phyloP scores from a whole-genome alignment of 2,113 vertebrate species.

The Lonchura striata region DNA sequence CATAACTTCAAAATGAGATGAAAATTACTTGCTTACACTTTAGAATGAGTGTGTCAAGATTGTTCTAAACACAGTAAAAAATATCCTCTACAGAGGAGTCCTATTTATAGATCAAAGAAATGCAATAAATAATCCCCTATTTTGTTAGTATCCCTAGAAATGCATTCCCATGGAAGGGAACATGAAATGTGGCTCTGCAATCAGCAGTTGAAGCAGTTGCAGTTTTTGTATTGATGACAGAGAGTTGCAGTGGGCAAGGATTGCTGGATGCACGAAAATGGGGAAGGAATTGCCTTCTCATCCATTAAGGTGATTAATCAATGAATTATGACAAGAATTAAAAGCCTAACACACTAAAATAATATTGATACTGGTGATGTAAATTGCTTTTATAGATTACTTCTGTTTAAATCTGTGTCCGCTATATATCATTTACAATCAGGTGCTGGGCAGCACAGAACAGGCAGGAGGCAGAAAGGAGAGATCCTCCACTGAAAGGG shows the following conservation, averaged over 20 bases:
- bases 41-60: neutral
- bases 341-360: neutral
- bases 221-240: neutral
- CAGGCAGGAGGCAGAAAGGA: neutral
- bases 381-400: neutral
- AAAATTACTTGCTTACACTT: neutral
- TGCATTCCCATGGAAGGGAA: neutral
- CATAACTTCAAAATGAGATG: neutral
- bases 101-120: constrained; percentile 10
- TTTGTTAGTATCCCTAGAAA: neutral
- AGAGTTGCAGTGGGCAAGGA: neutral
- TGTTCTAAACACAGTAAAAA: neutral
- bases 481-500: too few species aligned
- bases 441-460: neutral
- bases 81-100: neutral
- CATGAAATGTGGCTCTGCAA: neutral
- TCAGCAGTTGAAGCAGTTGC: neutral
- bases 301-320: constrained; percentile 1
- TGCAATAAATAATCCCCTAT: neutral
- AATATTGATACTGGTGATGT: neutral
- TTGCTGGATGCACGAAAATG: neutral
- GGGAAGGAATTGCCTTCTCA: neutral
- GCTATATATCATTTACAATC: neutral
- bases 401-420: neutral
- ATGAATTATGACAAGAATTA: neutral